phyloP scores from a whole-genome alignment of 2,888 invertebrate species.

The Hydrotaea diabolus region DNA sequence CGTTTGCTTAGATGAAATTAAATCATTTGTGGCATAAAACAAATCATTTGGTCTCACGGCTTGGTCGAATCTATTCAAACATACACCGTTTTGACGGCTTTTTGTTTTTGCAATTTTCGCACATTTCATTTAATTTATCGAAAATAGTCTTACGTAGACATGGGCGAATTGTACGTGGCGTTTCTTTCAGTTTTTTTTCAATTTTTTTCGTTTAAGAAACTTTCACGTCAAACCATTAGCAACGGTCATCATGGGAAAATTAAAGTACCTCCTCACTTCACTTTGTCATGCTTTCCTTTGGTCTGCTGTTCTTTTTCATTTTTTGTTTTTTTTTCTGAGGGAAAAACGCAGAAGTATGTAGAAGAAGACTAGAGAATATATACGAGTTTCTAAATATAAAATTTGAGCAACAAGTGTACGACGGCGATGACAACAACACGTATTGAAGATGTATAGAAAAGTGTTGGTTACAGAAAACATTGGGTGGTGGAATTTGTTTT shows the following conservation, averaged over 20 bases:
- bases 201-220: conserved; percentile 40
- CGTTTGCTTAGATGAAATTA: conserved; percentile 69
- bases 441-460: conserved; percentile 42
- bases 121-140: conserved; percentile 32
- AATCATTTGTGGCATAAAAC: conserved; percentile 76
- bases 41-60: conserved; percentile 69
- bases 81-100: conserved; percentile 12
- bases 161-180: neutral
- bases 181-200: neutral
- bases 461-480: conserved; percentile 40
- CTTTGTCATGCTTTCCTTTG: neutral
- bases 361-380: conserved; percentile 34
- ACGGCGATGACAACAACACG: conserved; percentile 20
- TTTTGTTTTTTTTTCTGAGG: conserved; percentile 44
- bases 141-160: conserved; percentile 26
- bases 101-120: conserved; percentile 22
- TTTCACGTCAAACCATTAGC: conserved; percentile 55
- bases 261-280: conserved; percentile 36
- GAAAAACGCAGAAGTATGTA: conserved; percentile 31
- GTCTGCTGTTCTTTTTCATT: neutral
- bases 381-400: conserved; percentile 68
- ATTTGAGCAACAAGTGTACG: conserved; percentile 64
- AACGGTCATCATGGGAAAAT: conserved; percentile 41
- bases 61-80: conserved; percentile 21
- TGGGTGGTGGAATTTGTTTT: neutral